phyloP scores from a whole-genome alignment of 1,140 invertebrate species.

The Glossosoma conforme region DNA sequence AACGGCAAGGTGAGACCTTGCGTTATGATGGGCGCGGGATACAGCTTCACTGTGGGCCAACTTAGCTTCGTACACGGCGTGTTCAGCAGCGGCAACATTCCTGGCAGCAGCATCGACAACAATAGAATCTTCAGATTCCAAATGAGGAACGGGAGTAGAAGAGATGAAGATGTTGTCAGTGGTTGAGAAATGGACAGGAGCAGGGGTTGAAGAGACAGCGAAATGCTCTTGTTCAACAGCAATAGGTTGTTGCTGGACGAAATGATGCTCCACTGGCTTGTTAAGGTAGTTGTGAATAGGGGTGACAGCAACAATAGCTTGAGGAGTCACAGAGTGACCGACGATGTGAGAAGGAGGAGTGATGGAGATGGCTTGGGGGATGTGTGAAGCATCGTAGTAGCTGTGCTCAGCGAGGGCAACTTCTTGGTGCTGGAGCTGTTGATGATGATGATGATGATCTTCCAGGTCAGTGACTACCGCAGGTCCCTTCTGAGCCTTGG shows the following conservation, averaged over 20 bases:
- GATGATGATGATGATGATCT: conserved; percentile 24
- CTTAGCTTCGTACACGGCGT: conserved; percentile 25
- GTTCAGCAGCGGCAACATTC: conserved; percentile 27
- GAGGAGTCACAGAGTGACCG: conserved; percentile 29
- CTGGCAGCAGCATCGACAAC: conserved; percentile 40
- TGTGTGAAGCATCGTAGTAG: conserved; percentile 6
- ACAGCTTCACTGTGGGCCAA: conserved; percentile 26
- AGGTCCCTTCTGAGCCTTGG: conserved; percentile 54
- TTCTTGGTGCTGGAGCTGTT: conserved; percentile 16
- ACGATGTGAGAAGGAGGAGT: conserved; percentile 15
- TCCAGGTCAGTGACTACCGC: conserved; percentile 40
- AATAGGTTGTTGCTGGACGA: conserved; percentile 10
- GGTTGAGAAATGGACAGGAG: conserved; percentile 32
- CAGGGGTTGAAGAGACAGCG: conserved; percentile 24
- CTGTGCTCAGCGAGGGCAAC: conserved; percentile 10
- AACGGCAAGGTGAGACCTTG: conserved; percentile 27
- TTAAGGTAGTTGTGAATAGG: conserved; percentile 14
- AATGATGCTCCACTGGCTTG: conserved; percentile 1
- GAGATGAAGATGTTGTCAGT: conserved; percentile 26
- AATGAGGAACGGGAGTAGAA: conserved; percentile 27
- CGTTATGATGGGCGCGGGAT: conserved; percentile 13
- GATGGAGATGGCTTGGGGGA: conserved; percentile 9
- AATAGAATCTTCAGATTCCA: conserved; percentile 36
- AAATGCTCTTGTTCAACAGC: conserved; percentile 14
- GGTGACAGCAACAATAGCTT: conserved; percentile 28